These are phyloP conservation scores for silkworm (Bombyx mori) DNA, from an alignment of 1,140 invertebrate species.

Conservation along the genomic window ASM3026992v2 NC_085117.1:14517001-14517500, in stretches of 20 bases:
- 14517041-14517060: conserved; percentile 18
- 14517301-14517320: conserved; percentile 19
- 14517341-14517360: conserved; percentile 13
- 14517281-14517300: conserved; percentile 14
- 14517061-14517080: conserved; percentile 27
- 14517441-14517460: no score
- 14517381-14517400: no score
- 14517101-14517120: conserved; percentile 12
- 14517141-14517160: conserved; percentile 57
- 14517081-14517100: conserved; percentile 22
- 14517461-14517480: no score
- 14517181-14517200: conserved; percentile 63
- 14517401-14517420: no score
- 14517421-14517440: no score
- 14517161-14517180: conserved; percentile 68
- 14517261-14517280: conserved; percentile 19
- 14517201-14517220: conserved; percentile 47
- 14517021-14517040: conserved; percentile 39
- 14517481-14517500: no score
- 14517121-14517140: conserved; percentile 19
- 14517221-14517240: conserved; percentile 71
- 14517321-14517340: conserved; percentile 15
- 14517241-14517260: conserved; percentile 36
- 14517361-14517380: conserved; percentile 7
- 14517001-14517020: conserved; percentile 62